Evolutionary conservation across 2,888 invertebrate genomes (phyloP), one percentile per base, ranked within the genome.

Genomic region (Galeruca laticollis): DNA sequence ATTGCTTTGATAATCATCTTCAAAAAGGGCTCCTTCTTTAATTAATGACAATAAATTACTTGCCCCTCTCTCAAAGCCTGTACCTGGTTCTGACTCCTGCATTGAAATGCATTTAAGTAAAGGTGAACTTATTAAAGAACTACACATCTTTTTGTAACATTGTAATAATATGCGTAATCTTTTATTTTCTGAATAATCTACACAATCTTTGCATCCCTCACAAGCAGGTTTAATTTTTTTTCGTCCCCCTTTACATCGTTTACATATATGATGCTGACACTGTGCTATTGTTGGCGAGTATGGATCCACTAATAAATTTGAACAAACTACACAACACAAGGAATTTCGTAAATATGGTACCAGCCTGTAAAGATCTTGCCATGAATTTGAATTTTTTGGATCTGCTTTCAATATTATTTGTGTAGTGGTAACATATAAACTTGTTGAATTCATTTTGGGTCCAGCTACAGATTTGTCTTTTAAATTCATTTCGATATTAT

Each of bases 251-350:
- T 93, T 89, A 83, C 97, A 97, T 63, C 89, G 88, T 78, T 91
- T 91, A 85, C 97, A 97, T 47, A 97, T 93, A 86, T 95, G 94
- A 86, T 97, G 97, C 84, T 94, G 94, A 86, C 97, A 97, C 74
- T 90, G 91, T 3, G 91, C 90, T 78, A 90, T 91, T 20, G 89
- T 89, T 15, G 96, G 94, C 40, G 94, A 92, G 82, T 91, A 92
- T 6, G 97, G 96, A 82, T 94, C 93, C 76, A 91, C 91, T 68
- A 96, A 86, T 76, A 97, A 88, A 82, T 93, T 92, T 72, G 93
- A 92, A 85, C 97, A 97, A 66, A 96, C 96, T 68, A 93, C 94
- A 86, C 97, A 97, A 77, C 94, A 93, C 79, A 97, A 88, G 74
- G 94, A 93, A 84, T 95, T 94, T 69, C 96, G 89, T 82, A 97